Percentiles rank a stretch among this genome's conserved stretches.
Conservation (phyloP, 2,797 vertebrate genomes). For the Crax fasciolata region DNA sequence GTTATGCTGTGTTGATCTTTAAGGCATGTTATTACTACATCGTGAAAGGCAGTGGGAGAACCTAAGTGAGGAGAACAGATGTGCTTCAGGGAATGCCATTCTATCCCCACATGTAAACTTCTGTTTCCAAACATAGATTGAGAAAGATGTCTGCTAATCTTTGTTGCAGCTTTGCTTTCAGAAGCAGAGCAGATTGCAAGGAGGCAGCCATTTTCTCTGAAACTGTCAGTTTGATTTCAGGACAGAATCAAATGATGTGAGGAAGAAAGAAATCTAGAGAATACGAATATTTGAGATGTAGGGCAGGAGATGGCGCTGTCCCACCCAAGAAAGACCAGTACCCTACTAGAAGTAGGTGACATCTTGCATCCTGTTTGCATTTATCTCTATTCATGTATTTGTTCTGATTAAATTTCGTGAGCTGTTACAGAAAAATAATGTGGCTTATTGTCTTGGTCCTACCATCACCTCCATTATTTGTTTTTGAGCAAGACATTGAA, state of each 20-base stretch:
- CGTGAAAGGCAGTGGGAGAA: not conserved
- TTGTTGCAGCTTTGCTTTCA: not conserved
- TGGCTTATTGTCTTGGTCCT: not conserved
- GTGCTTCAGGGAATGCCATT: not conserved
- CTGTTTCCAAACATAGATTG: not conserved
- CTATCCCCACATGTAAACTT: not conserved
- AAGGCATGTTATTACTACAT: not conserved
- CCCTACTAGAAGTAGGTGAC: accelerated
- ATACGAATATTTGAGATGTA: not conserved
- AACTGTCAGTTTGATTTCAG: not conserved
- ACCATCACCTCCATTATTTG: not conserved
- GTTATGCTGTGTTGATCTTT: slow-evolving; percentile 2
- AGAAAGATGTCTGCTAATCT: not conserved
- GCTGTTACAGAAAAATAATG: not conserved
- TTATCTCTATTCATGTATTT: not conserved
- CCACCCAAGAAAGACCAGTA: not conserved
- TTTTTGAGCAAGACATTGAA: not conserved
- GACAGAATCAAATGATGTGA: not conserved
- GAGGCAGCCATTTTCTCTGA: not conserved
- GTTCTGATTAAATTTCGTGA: not conserved
- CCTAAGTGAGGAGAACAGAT: not conserved
- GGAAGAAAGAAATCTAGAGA: not conserved
- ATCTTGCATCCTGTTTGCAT: not conserved
- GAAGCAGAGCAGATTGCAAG: not conserved
- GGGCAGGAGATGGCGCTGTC: not conserved